Percentiles rank a stretch among this genome's conserved stretches.
Evolutionary conservation across 92 coral and sea anemone species (phyloP).

Genomic region (Parazoanthus atlanticus): DNA sequence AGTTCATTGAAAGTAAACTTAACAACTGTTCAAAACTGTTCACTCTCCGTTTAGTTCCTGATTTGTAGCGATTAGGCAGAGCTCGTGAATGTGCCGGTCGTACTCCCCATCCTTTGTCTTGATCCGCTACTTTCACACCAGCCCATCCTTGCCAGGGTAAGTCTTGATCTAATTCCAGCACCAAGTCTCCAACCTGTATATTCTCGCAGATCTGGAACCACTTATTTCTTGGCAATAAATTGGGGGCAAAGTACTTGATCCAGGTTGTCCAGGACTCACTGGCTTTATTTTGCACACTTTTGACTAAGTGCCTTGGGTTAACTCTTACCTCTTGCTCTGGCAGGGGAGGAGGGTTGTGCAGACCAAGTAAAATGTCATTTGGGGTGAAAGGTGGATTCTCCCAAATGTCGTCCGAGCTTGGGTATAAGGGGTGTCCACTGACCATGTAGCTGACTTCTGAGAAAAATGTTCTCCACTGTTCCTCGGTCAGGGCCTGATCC

Average conservation of each 20-base stretch:
- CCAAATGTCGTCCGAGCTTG: conserved; percentile 27
- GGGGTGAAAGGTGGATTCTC: conserved; percentile 48
- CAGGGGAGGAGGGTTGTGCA: conserved; percentile 50
- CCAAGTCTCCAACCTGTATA: conserved; percentile 22
- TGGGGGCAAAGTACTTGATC: conserved; percentile 70
- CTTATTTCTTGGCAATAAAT: conserved; percentile 63
- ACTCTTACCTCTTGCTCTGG: conserved; percentile 55
- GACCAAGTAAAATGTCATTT: conserved; percentile 56
- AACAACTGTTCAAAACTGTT: conserved; percentile 15
- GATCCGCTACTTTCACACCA: conserved; percentile 46
- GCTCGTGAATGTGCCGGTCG: conserved; percentile 34
- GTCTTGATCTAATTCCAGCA: conserved; percentile 20
- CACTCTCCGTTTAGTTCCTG: conserved; percentile 10
- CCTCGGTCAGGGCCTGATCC: conserved; percentile 49
- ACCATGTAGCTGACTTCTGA: conserved; percentile 44
- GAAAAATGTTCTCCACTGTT: conserved; percentile 62
- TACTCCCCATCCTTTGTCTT: conserved; percentile 4
- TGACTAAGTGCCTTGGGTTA: conserved; percentile 53
- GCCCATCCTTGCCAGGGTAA: conserved; percentile 53
- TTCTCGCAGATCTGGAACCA: conserved; percentile 31
- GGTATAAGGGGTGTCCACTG: conserved; percentile 33
- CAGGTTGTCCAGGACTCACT: conserved; percentile 62
- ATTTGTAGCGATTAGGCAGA: conserved; percentile 22
- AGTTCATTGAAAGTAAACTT: neutral
- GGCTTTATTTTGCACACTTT: conserved; percentile 34